Evolutionary conservation across 1,140 invertebrate species (phyloP).

Genomic region (Eubasilissa regina): DNA sequence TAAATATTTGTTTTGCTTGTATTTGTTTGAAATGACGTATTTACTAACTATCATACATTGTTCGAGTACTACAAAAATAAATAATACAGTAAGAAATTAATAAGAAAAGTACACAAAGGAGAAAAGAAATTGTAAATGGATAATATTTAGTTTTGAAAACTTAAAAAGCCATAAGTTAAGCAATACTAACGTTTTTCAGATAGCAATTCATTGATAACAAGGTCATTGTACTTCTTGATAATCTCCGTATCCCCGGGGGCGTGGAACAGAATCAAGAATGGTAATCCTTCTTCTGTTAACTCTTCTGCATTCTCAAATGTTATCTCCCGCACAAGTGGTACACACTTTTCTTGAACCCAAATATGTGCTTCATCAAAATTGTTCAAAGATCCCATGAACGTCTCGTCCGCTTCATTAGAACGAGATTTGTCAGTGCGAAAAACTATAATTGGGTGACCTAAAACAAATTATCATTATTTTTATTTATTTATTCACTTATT

Average conservation of each 20-base stretch:
- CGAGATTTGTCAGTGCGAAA: slow-evolving; percentile 85
- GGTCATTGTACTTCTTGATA: slow-evolving; percentile 89
- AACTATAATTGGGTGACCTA: slow-evolving; percentile 82
- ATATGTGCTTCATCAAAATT: slow-evolving; percentile 86
- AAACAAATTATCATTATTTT: no score
- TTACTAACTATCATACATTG: no score
- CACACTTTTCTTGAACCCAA: slow-evolving; percentile 93
- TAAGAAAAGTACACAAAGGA: no score
- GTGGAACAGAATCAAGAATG: slow-evolving; percentile 99
- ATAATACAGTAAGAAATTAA: no score
- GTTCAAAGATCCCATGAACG: slow-evolving; percentile 80
- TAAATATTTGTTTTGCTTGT: no score
- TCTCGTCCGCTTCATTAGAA: slow-evolving; percentile 87
- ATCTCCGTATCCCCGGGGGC: slow-evolving; percentile 88
- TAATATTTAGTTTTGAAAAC: no score
- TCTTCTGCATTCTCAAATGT: slow-evolving; percentile 99
- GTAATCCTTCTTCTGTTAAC: slow-evolving; percentile 97
- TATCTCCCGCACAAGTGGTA: slow-evolving; percentile 91
- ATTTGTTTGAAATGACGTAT: no score
- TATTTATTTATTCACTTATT: no score
- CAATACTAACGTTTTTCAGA: slow-evolving; percentile 90
- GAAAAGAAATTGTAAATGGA: no score
- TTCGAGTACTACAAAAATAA: no score
- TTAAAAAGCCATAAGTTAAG: no score
- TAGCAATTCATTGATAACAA: slow-evolving; percentile 84